phyloP scores from a whole-genome alignment of 2,797 vertebrate species.

The Phoebastria nigripes region DNA sequence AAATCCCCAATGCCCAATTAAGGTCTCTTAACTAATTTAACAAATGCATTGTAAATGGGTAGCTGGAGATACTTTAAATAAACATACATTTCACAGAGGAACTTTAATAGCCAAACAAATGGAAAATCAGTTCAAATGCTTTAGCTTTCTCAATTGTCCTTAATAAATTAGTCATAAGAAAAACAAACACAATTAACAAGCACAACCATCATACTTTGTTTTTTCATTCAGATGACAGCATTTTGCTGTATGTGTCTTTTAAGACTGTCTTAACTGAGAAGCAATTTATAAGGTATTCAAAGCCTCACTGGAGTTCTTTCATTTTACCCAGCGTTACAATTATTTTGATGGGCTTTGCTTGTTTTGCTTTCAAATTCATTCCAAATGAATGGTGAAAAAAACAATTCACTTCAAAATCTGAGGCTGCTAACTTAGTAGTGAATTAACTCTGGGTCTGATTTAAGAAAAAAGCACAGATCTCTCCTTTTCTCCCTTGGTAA shows the following conservation, averaged over 20 bases:
- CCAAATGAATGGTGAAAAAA: neutral
- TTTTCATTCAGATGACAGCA: neutral
- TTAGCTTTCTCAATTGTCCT: constrained; percentile 48
- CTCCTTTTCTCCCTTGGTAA: neutral
- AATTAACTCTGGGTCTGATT: neutral
- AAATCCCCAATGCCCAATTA: constrained; percentile 73
- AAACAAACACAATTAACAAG: constrained; percentile 38
- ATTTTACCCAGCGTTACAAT: neutral
- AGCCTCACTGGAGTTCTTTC: neutral
- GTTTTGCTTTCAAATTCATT: neutral
- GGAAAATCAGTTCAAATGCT: constrained; percentile 47
- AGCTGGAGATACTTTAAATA: constrained; percentile 71
- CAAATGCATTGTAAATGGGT: constrained; percentile 62
- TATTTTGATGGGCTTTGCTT: constrained; percentile 13
- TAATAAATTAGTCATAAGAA: constrained; percentile 59
- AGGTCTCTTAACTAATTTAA: constrained; percentile 75
- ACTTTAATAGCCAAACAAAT: constrained; percentile 64
- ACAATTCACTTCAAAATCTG: neutral
- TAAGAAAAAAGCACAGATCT: neutral
- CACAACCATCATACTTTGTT: neutral
- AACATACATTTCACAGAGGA: constrained; percentile 59
- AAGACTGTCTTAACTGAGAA: neutral
- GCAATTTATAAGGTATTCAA: neutral
- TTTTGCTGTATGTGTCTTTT: neutral
- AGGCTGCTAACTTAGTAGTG: neutral